Percentiles rank a stretch among this genome's conserved stretches.
Conservation (phyloP, 1,140 invertebrate genomes). For the Drosophila mauritiana region DNA sequence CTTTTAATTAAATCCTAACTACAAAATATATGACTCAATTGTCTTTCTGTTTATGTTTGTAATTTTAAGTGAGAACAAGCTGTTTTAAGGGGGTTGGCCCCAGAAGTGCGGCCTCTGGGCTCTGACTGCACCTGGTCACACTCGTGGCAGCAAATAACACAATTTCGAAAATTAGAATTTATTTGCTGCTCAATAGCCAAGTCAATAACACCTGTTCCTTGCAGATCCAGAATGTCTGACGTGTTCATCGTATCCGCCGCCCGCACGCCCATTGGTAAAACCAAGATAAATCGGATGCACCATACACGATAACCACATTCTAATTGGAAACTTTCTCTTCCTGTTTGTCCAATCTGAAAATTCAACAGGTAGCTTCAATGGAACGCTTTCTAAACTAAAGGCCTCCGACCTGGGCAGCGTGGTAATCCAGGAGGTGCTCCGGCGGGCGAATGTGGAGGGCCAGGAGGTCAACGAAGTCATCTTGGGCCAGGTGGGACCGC, state of each 20-base stretch:
- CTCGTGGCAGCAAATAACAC: conserved; percentile 4
- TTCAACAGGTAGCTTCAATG: conserved; percentile 88
- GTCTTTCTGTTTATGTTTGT: neutral
- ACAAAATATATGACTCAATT: neutral
- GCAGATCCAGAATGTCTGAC: conserved; percentile 52
- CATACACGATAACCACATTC: conserved; percentile 24
- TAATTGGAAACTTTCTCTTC: conserved; percentile 69
- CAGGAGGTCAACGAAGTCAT: conserved; percentile 93
- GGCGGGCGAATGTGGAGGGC: conserved; percentile 87
- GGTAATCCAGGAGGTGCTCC: conserved; percentile 90
- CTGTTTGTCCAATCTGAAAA: conserved; percentile 5
- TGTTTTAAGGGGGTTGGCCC: neutral
- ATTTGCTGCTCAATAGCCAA: conserved; percentile 9
- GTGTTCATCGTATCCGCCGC: conserved; percentile 85
- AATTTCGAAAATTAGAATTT: conserved; percentile 47
- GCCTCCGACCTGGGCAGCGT: conserved; percentile 91
- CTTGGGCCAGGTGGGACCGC: conserved; percentile 90
- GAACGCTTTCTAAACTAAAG: conserved; percentile 88
- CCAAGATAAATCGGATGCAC: neutral
- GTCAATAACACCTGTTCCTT: conserved; percentile 1
- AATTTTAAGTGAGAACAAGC: neutral
- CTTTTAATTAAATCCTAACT: too few species aligned
- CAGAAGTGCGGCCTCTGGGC: neutral
- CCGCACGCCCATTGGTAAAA: conserved; percentile 84
- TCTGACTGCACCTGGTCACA: conserved; percentile 12